A percentile compares a stretch with the other conserved stretches of the same genome.
Evolutionary conservation across 1,140 invertebrate genomes (phyloP).

Genomic region (Scaptodrosophila lebanonensis): DNA sequence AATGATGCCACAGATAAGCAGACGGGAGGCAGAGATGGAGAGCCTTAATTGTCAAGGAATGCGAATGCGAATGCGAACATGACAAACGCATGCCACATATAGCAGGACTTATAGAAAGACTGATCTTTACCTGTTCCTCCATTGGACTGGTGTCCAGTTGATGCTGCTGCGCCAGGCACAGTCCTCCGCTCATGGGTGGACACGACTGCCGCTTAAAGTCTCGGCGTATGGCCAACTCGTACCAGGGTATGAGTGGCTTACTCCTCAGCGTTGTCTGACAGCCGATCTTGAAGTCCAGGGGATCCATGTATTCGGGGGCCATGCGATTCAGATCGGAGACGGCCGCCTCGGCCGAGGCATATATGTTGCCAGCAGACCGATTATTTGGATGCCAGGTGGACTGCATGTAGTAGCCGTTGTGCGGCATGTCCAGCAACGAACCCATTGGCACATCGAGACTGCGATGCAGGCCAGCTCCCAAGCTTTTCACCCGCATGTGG

Average conservation of each 20-base stretch:
- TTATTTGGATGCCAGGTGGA: conserved; percentile 26
- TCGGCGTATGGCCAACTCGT: conserved; percentile 88
- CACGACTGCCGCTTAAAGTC: conserved; percentile 83
- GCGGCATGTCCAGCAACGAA: conserved; percentile 62
- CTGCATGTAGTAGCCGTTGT: conserved; percentile 33
- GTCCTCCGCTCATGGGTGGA: conserved; percentile 77
- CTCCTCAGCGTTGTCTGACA: conserved; percentile 81
- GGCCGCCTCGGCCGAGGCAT: conserved; percentile 63
- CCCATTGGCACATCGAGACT: conserved; percentile 60
- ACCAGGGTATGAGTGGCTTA: conserved; percentile 87
- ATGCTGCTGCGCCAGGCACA: conserved; percentile 39
- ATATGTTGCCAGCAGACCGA: conserved; percentile 65
- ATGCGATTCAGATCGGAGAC: conserved; percentile 66
- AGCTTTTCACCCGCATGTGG: conserved; percentile 70
- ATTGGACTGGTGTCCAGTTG: background rate
- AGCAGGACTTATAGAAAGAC: conserved; percentile 11
- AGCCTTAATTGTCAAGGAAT: conserved; percentile 14
- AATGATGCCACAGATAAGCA: conserved; percentile 33
- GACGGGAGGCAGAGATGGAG: conserved; percentile 2
- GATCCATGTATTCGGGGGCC: conserved; percentile 73
- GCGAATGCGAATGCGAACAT: no score
- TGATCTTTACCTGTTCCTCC: conserved; percentile 52
- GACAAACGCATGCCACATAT: conserved; percentile 29
- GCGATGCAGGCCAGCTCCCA: conserved; percentile 60
- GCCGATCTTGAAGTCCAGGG: conserved; percentile 80